These are phyloP conservation scores for Halisarca cf. caerulea DNA, from an alignment of 37 sponge, comb jelly and placozoan species.

Conservation along the genomic window DNA sequence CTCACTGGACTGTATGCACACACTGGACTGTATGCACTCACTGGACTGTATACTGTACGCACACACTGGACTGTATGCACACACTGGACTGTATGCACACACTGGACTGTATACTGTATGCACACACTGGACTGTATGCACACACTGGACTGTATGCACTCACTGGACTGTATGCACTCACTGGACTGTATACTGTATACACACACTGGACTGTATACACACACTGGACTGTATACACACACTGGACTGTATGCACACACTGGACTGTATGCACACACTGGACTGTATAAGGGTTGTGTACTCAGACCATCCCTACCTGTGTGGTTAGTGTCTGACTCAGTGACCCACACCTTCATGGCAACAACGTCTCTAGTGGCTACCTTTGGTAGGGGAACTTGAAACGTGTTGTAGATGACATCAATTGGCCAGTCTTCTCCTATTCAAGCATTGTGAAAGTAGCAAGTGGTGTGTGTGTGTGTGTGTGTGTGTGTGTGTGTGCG, in stretches of 20 bases:
- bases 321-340: not conserved
- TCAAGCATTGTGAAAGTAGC: not conserved
- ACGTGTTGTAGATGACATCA: constrained; percentile 68
- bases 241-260: not conserved
- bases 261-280: not conserved
- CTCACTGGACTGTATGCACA: no score
- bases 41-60: not conserved
- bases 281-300: not conserved
- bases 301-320: not conserved
- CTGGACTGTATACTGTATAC: not conserved
- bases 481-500: not conserved
- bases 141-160: constrained; percentile 6
- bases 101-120: no score
- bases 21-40: constrained; percentile 6
- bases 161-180: not conserved
- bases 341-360: constrained; percentile 82
- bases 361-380: constrained; percentile 70
- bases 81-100: no score
- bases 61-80: not conserved
- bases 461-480: no score
- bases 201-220: not conserved
- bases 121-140: no score
- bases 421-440: constrained; percentile 47
- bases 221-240: not conserved
- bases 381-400: constrained; percentile 76